Base-by-base conservation (phyloP, 2,888 invertebrate species). In the Sceliomorpha sp. region DNA sequence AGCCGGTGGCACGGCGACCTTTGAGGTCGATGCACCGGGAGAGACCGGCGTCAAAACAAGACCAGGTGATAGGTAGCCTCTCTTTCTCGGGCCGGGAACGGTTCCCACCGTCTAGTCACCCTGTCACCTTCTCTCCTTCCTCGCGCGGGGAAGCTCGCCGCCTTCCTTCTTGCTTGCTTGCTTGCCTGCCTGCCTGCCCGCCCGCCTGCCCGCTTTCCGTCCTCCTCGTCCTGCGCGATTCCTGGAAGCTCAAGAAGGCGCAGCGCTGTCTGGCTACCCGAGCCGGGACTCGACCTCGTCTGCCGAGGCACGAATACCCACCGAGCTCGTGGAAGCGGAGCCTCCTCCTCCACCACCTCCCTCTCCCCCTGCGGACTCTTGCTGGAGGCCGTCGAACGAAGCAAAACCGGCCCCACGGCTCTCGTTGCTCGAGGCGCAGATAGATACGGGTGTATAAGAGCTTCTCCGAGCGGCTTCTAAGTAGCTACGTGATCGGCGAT, bases 401-500 rank as follows among this genome's bases (percentile, higher is more conserved):
- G 81, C 84, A 79, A 83, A 85, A 87, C 85, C 84, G 80, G 85
- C 80, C 82, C 74, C 72, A 66, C 68, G 20, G 20, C 20, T 20
- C 20, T 20, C n/a, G n/a, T 76, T 64, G 71, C 64, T 70, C 71
- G 71, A 73, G 14, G 55, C 66, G 56, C 50, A 45, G 42, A 51
- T 44, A 48, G 34, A 37, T 47, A 45, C 29, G 20, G 24, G 44
- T 10, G 77, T 73, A 79, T 77, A 82, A 80, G 79, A 83, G 82
- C 78, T 64, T 60, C 64, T 67, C 66, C 67, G 74, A 77, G 79
- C 78, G 80, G 79, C 80, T 86, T 87, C 86, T 85, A 82, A 87
- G 87, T 87, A 86, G 80, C 81, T 87, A 87, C 87, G 86, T 87
- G 87, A 87, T 86, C 86, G 82, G 86, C 81, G 85, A 84, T 86